A percentile compares a stretch with the other conserved stretches of the same genome.
Evolutionary conservation across 2,113 vertebrate species (phyloP).

Genomic region (Onychostoma macrolepis): DNA sequence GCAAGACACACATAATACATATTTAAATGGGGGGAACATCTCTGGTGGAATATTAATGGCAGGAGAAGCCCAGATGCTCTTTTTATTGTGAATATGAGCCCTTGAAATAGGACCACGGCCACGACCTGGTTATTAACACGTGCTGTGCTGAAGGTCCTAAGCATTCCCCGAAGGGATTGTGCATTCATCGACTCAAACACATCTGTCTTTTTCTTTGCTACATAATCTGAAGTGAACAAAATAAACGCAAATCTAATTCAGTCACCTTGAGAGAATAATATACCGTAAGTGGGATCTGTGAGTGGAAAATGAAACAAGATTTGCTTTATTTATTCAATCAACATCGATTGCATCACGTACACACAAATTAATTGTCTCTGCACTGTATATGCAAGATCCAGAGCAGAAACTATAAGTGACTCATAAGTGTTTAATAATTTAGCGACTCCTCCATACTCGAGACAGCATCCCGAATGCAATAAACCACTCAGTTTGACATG

Average conservation of each 20-base stretch:
- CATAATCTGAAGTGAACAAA: not conserved
- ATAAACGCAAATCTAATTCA: not conserved
- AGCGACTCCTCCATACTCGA: not conserved
- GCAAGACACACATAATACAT: constrained; percentile 1
- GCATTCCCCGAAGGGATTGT: not conserved
- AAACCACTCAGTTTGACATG: constrained; percentile 28
- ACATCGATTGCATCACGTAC: not conserved
- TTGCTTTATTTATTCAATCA: not conserved
- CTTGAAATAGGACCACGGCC: not conserved
- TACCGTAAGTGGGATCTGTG: not conserved
- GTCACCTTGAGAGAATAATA: not conserved
- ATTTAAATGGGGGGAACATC: constrained; percentile 29
- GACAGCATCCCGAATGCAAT: constrained; percentile 37
- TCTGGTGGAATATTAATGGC: constrained; percentile 30
- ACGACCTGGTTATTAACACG: constrained; percentile 25
- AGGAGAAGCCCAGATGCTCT: constrained; percentile 25
- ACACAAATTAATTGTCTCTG: not conserved
- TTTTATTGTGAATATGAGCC: constrained; percentile 7
- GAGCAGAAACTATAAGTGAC: not conserved
- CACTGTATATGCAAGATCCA: constrained; percentile 2
- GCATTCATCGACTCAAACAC: constrained; percentile 13
- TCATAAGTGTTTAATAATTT: constrained; percentile 48
- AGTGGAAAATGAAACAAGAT: not conserved
- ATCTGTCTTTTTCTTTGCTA: constrained; percentile 47
- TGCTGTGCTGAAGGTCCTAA: constrained; percentile 8